Base-by-base conservation (phyloP, 1,140 invertebrate genomes). In the Drosophila mayri region DNA sequence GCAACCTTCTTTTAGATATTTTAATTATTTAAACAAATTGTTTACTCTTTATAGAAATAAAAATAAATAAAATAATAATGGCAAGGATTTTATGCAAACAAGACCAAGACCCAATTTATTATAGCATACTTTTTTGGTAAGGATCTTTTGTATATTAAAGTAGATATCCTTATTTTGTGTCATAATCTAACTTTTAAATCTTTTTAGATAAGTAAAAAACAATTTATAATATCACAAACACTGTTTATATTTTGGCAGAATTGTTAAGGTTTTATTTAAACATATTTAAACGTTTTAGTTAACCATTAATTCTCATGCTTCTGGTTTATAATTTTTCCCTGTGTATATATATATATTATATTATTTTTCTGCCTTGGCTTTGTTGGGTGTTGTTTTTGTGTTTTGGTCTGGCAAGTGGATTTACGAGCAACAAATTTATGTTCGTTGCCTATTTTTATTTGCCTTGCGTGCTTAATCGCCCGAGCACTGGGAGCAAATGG, bases 361-460 rank as follows among this genome's bases (percentile, higher is more conserved):
- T 73, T 73, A 22, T 40, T 77, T 66, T 54, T 20, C 11, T 57
- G 49, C 38, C 50, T 20, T 46, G 38, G 30, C 55, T 47, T 77
- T 76, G 50, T 65, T 40, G 62, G 54, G 20, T 77, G 38, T 66
- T 78, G 68, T 65, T 74, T 57, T 77, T 73, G 57, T 85, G 79
- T 58, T 62, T 55, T 46, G 60, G 82, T 68, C 80, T 77, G 74
- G 64, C 66, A 66, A 84, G 30, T 90, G 86, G 81, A 90, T 90
- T 90, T 90, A 90, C 85, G 85, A 90, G 85, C 86, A 81, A 86
- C 86, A 90, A 90, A 90, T 90, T 90, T 90, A 90, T 90, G 85
- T 86, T 81, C 81, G 82, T 90, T 90, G 87, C 78, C 85, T 90
- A 90, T 90, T 90, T 90, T 90, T 90, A 90, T 90, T 90, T 90